Base-by-base conservation (phyloP, 2,797 vertebrate species). In the Euthynnus affinis region DNA sequence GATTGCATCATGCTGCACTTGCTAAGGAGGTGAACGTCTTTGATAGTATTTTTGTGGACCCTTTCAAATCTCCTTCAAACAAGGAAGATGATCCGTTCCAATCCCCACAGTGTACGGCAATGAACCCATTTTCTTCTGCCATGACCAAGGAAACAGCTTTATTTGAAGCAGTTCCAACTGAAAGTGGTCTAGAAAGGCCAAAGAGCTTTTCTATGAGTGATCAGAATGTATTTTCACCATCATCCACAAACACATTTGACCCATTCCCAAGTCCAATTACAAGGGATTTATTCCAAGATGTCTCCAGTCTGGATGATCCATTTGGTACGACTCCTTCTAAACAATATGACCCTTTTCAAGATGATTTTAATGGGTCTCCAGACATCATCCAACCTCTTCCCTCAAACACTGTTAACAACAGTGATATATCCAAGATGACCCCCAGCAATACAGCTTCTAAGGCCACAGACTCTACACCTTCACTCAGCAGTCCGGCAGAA, bases 361-460 rank as follows among this genome's bases (percentile, higher is more conserved):
- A 83, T 25, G 2, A 63, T 20, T 87, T 78, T 5, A 55, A 48
- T 15, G 67, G 77, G 14, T 81, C 80, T 27, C 12, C 74, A 18
- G 85, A 92, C 42, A 74, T 91, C 58, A 93, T 94, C 52, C 65
- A 61, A 29, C 77, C 55, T 1, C 68, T 71, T 46, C 48, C 74
- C 2, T 42, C 82, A 9, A 67, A 71, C n/a, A 27, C 29, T 0
- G 56, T 46, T 12, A 66, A 13, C 15, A 34, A 23, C 6, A 40
- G 0, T 10, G 80, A 84, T 55, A 14, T 75, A 3, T 89, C 80
- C 57, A 73, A 74, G 42, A 66, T 12, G 0, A 58, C 71, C 20
- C 10, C 52, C 14, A 66, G 25, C 27, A 63, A 8, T n/a, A 9
- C 59, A 9, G 62, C 48, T 22, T 70, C 60, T 0, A 53, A 58